Conservation (phyloP, 1,140 invertebrate species). For the Thaumatotibia leucotreta region DNA sequence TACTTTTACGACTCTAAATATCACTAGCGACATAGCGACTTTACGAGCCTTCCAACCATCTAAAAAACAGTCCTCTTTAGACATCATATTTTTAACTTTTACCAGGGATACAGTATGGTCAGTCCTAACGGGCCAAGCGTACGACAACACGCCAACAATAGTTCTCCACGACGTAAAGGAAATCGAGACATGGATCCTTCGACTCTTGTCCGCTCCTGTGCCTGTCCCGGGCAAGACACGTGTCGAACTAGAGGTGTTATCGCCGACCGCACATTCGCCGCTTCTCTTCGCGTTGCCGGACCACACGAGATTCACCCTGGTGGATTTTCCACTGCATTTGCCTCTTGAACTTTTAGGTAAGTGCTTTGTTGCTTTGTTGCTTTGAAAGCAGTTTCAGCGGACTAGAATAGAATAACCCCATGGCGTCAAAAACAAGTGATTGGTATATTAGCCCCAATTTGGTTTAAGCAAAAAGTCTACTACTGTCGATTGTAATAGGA, state of each 20-base stretch:
- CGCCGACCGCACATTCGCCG: conserved; percentile 90
- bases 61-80: too few relatives aligned
- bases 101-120: conserved; percentile 95
- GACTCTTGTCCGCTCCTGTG: conserved; percentile 96
- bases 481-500: too few relatives aligned
- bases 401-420: too few relatives aligned
- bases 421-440: too few relatives aligned
- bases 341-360: conserved; percentile 94
- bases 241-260: conserved; percentile 95
- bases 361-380: conserved; percentile 19
- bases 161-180: conserved; percentile 97
- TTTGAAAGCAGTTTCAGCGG: too few relatives aligned
- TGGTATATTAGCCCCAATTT: too few relatives aligned
- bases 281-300: conserved; percentile 97
- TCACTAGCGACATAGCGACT: too few relatives aligned
- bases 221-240: conserved; percentile 97
- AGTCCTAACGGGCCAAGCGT: conserved; percentile 85
- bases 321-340: conserved; percentile 98
- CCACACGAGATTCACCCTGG: conserved; percentile 95
- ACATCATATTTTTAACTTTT: too few relatives aligned
- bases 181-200: conserved; percentile 99
- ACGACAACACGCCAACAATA: conserved; percentile 89
- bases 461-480: too few relatives aligned
- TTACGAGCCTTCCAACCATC: too few relatives aligned
- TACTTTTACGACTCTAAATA: too few relatives aligned